Evolutionary conservation across 2,888 invertebrate genomes (phyloP), one percentile per base, ranked within the genome.

Genomic region (Xanthorhoe spadicearia): DNA sequence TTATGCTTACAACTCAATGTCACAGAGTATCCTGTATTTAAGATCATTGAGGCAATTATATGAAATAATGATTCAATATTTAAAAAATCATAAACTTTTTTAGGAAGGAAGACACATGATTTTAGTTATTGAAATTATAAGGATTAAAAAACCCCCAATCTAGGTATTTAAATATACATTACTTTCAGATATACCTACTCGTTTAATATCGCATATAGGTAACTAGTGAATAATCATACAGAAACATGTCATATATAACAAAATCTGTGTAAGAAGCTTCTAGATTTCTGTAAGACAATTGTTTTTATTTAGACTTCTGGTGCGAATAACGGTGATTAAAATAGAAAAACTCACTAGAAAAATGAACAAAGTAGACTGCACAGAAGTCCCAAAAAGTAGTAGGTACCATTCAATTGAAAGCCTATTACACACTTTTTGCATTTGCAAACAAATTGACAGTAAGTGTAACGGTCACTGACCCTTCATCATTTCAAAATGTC

Each of bases 391-490:
- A 35, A 35, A 49, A 32, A 13, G 19, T 18, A 3, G 4, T 23
- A 23, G 10, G 38, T 56, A 65, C 49, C 28, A 46, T 66, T 32
- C 35, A 6, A 53, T 56, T 53, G 38, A 54, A 56, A 62, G 54
- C 13, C 51, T 57, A n/a, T 46, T 6, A 32, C 7, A 32, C 8
- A 32, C 32, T 7, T 32, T 56, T 65, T 65, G 60, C 62, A 52
- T 62, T 56, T 49, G 53, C 60, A 66, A 64, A 54, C 43, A 68
- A 68, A 65, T 66, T 32, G 55, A 13, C 64, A 63, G 54, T 61
- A 68, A 74, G 70, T 70, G 69, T 69, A 70, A 72, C 74, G 77
- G 74, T 71, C 77, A 75, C 46, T 75, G 75, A 70, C 76, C 70
- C 62, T 56, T 62, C 64, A 64, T 69, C 69, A 60, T 54, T 67